Evolutionary conservation across 1,140 invertebrate species (phyloP), one percentile per base, ranked within the genome.

Genomic region (Cecropterus lyciades): DNA sequence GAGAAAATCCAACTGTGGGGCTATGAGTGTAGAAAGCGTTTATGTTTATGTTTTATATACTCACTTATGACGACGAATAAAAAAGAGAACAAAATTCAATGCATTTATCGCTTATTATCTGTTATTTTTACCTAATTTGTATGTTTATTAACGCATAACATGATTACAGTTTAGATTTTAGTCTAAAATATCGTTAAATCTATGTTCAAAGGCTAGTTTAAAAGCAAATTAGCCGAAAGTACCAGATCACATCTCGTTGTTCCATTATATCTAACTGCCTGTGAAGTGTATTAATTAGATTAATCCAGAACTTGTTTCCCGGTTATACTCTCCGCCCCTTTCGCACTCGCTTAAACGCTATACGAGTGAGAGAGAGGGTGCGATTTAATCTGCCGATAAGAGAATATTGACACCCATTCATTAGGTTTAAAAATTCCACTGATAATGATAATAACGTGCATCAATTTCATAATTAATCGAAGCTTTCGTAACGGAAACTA

Each of bases 261-360:
- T 48, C 56, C 51, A 52, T 55, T 53, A 67, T 64, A 59, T 30
- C 59, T 67, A 71, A 71, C 51, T 52, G 57, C 49, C 37, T 43
- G 43, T 67, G 60, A 67, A 57, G 68, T 62, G 51, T 60, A 70
- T 66, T 66, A 70, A 70, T 70, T 66, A 64, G 24, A 65, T 66
- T 64, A 65, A 70, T 70, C 65, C 51, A 60, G 56, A 65, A 55
- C 53, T 49, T 49, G 51, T 55, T 55, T 16, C 33, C 33, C 52
- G n/a, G 37, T 16, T 14, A 37, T 13, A 40, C 15, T 27, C 33
- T 16, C 52, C 15, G 7, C 20, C 52, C 15, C 7, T 40, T 40
- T 55, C 10, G 7, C 15, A n/a, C 52, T 5, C 11, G 8, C 5
- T 0, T 0, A 37, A 10, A 37, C 0, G 2, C 9, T 13, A 13